A percentile compares a stretch with the other conserved stretches of the same genome.
Conservation (phyloP, 2,113 vertebrate species). For the Penelope pileata region DNA sequence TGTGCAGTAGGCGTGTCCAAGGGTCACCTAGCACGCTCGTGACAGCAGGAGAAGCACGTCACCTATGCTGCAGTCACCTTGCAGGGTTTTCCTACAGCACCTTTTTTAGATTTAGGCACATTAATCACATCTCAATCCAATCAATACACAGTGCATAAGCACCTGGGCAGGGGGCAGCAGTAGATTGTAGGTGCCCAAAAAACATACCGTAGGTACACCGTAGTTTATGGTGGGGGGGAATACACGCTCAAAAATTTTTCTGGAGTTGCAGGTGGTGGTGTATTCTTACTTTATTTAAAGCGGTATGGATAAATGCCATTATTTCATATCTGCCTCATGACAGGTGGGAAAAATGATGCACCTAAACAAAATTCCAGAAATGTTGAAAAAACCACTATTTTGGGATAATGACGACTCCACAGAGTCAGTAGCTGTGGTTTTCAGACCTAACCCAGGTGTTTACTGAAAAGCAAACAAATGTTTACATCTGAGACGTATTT, state of each 20-base stretch:
- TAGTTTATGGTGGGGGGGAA: not conserved
- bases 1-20: fast-evolving
- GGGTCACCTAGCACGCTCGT: not conserved
- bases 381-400: not conserved
- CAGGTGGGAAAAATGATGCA: not conserved
- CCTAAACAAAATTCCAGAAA: not conserved
- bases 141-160: too few species aligned
- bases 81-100: not conserved
- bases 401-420: not conserved
- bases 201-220: not conserved
- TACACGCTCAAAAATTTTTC: too few species aligned
- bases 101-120: not conserved
- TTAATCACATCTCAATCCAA: not conserved
- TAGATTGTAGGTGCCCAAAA: not conserved
- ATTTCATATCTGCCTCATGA: not conserved
- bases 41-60: not conserved
- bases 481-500: not conserved
- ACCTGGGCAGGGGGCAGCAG: not conserved
- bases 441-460: not conserved
- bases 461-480: not conserved
- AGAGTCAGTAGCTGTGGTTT: not conserved
- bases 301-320: not conserved
- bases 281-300: not conserved
- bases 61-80: not conserved
- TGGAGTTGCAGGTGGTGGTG: not conserved